Evolutionary conservation across 2,113 vertebrate genomes (phyloP).

Genomic region (Marmota flaviventris): DNA sequence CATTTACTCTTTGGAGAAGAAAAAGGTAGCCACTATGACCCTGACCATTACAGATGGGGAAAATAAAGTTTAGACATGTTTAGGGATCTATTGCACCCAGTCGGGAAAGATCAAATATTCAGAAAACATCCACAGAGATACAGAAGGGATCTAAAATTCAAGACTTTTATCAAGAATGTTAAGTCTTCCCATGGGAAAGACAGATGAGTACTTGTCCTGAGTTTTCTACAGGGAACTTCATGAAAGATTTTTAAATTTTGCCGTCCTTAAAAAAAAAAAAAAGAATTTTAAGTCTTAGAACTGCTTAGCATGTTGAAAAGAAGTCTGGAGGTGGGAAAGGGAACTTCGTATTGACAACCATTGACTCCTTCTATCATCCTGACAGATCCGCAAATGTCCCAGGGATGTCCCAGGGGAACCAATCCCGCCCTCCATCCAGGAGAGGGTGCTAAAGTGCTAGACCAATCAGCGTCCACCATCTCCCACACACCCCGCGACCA

Average conservation of each 20-base stretch:
- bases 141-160: not conserved
- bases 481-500: not conserved
- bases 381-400: not conserved
- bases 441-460: not conserved
- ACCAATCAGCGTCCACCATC: not conserved
- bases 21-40: not conserved
- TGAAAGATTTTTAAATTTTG: no score
- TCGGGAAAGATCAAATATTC: constrained; percentile 1
- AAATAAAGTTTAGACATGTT: not conserved
- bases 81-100: not conserved
- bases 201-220: no score
- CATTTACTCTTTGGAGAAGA: not conserved
- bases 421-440: no score
- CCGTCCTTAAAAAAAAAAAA: no score
- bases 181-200: not conserved
- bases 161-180: not conserved
- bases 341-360: not conserved
- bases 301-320: not conserved
- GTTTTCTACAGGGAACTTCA: no score
- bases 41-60: not conserved
- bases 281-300: not conserved
- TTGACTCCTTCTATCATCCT: not conserved
- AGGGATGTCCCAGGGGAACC: not conserved
- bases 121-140: not conserved
- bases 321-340: no score